Evolutionary conservation across 2,797 vertebrate species (phyloP).

Genomic region (Vireo griseus): DNA sequence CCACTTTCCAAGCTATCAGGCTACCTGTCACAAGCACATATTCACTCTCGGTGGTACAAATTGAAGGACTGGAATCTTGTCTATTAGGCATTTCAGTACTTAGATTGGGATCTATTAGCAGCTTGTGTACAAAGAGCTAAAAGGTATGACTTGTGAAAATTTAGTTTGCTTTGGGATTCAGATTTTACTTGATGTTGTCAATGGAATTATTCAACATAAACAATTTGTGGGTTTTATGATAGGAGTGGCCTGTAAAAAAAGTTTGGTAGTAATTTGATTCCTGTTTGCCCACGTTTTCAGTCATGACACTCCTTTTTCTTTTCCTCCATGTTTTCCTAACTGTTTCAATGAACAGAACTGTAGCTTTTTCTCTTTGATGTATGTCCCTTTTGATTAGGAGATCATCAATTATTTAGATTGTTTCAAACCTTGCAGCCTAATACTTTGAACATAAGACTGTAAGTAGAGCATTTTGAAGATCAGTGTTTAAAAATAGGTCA

Average conservation of each 20-base stretch:
- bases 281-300: neutral
- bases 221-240: constrained; percentile 1
- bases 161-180: neutral
- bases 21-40: neutral
- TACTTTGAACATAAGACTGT: constrained; percentile 61
- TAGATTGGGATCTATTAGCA: neutral
- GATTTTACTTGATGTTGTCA: neutral
- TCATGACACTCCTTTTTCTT: neutral
- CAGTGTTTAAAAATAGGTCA: constrained; percentile 68
- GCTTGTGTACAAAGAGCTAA: neutral
- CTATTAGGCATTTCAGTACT: neutral
- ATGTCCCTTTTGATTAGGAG: constrained; percentile 63
- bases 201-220: constrained; percentile 8
- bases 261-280: neutral
- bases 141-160: neutral
- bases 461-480: constrained; percentile 68
- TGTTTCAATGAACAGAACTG: constrained; percentile 49
- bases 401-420: constrained; percentile 70
- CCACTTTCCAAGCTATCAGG: neutral
- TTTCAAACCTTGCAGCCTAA: constrained; percentile 58
- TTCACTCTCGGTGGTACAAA: neutral
- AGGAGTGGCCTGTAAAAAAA: neutral
- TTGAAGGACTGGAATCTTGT: neutral
- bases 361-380: constrained; percentile 61
- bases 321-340: constrained; percentile 2